Percentiles rank a stretch among this genome's conserved stretches.
Conservation (phyloP, 2,888 invertebrate genomes). For the Dorcus hopei region DNA sequence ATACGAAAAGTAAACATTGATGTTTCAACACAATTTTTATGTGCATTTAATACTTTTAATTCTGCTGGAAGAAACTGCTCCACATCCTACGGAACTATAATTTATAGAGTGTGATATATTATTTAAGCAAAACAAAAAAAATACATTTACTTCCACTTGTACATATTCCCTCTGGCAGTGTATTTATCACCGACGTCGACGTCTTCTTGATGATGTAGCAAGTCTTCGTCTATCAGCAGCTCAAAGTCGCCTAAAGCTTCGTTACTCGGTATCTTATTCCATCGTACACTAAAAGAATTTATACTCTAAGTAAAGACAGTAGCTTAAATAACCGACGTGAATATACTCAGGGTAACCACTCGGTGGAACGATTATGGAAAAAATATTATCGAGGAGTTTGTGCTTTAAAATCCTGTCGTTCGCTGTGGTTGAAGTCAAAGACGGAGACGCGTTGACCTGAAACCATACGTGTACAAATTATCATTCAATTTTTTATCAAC, state of each 20-base stretch:
- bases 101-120: too few relatives aligned
- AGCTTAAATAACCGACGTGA: constrained; percentile 34
- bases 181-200: constrained; percentile 25
- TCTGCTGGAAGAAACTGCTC: too few relatives aligned
- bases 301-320: neutral
- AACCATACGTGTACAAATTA: constrained; percentile 7
- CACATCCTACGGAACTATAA: too few relatives aligned
- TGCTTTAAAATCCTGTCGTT: constrained; percentile 92
- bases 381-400: constrained; percentile 88
- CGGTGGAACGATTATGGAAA: constrained; percentile 85
- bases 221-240: constrained; percentile 78
- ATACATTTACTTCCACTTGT: constrained; percentile 37
- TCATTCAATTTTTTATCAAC: too few relatives aligned
- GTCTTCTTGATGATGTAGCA: constrained; percentile 62
- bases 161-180: constrained; percentile 24
- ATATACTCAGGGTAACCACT: constrained; percentile 79
- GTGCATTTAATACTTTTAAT: too few relatives aligned
- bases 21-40: too few relatives aligned
- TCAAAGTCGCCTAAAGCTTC: constrained; percentile 84
- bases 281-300: constrained; percentile 60
- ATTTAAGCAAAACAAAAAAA: neutral
- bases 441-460: constrained; percentile 92
- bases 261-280: constrained; percentile 75
- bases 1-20: too few relatives aligned
- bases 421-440: constrained; percentile 89